A percentile compares a stretch with the other conserved stretches of the same genome.
Conservation (phyloP, 1,140 invertebrate genomes). For the silkworm (Bombyx mori) region DNA sequence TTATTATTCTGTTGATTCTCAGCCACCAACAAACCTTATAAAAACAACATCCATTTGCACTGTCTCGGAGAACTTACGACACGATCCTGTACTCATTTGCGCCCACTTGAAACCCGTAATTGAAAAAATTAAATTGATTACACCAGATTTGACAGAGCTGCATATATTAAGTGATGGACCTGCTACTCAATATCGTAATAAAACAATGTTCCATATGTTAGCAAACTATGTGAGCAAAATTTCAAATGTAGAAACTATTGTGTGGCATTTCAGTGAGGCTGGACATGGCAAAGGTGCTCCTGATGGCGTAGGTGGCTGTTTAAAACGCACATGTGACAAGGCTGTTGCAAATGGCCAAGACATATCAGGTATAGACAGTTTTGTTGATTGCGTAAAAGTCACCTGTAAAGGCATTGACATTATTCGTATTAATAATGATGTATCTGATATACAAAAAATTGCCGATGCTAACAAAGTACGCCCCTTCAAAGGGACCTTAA, state of each 20-base stretch:
- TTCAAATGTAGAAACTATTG: constrained; percentile 6
- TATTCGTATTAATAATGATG: constrained; percentile 1
- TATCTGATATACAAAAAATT: constrained; percentile 8
- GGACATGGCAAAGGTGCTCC: constrained; percentile 19
- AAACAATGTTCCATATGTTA: constrained; percentile 11
- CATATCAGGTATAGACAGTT: no score
- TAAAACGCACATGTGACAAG: constrained; percentile 10
- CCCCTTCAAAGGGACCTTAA: not conserved
- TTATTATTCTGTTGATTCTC: constrained; percentile 8
- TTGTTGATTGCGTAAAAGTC: not conserved
- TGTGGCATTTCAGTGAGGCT: constrained; percentile 14
- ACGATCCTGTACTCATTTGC: constrained; percentile 4
- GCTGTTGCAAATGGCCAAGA: not conserved
- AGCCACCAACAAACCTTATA: not conserved
- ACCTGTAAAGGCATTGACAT: constrained; percentile 4
- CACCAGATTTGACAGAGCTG: constrained; percentile 12
- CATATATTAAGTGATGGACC: constrained; percentile 23
- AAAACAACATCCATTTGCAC: not conserved
- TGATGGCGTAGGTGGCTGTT: constrained; percentile 15
- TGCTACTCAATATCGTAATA: constrained; percentile 14
- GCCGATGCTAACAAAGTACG: not conserved
- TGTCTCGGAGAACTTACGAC: not conserved
- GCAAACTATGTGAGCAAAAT: constrained; percentile 10
- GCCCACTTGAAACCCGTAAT: not conserved
- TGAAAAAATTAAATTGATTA: not conserved